Evolutionary conservation across 2,797 vertebrate species (phyloP), one percentile per base, ranked within the genome.

Genomic region (Onychomys arenicola): DNA sequence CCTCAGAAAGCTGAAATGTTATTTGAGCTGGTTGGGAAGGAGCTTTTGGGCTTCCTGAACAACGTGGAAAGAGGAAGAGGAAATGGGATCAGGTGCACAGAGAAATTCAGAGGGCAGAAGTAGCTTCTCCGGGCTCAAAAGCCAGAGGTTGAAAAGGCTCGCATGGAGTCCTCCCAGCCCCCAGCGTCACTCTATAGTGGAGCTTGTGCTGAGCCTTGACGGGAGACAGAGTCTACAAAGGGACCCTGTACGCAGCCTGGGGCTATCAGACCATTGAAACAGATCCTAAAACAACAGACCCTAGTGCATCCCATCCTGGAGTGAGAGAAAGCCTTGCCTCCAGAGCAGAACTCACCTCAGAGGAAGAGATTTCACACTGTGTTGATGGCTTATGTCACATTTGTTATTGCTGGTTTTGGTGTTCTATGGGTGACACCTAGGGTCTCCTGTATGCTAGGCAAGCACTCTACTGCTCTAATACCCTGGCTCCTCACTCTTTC

Each of bases 151-250:
- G 57, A 37, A 57, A 23, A 61, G 75, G 0, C 12, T 69, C 7
- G 76, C 29, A 14, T 10, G 63, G 32, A 23, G 46, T 49, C 17
- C 12, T 21, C 13, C 23, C 16, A 0, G 0, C 1, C 7, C 9
- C 23, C 9, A 8, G 27, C 0, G 2, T 25, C 40, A 46, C 0
- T 46, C 0, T 34, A 27, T 13, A 46, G 16, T 6, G 3, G 3
- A n/a, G 46, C 86, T 37, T 0, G 8, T 59, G 55, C 55, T 16
- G 40, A 34, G 40, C 11, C 37, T 23, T 75, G 27, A 37, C 1
- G 3, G 34, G n/a, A 88, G 85, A 73, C 63, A 13, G 67, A 71
- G 71, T 40, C 49, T 17, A 55, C 11, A 27, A 14, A 87, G 34
- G 37, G 52, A 43, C 27, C n/a, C 27, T 59, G 52, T 29, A 29